These are phyloP conservation scores for Drosophila meridionalis DNA, from an alignment of 2,888 invertebrate species.

Conservation along the genomic window DNA sequence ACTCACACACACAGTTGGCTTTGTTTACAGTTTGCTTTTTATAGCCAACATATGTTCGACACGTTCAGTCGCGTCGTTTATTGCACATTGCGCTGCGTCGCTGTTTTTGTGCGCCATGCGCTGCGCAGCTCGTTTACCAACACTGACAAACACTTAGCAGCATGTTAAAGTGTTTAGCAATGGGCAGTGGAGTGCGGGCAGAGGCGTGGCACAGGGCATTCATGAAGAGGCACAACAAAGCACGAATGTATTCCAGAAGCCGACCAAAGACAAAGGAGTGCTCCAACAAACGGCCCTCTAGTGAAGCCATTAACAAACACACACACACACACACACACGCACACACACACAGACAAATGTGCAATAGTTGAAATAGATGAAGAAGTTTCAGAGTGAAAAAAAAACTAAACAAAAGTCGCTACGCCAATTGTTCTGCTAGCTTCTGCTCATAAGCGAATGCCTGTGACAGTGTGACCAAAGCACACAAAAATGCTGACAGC, in stretches of 20 bases:
- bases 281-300: conserved; percentile 68
- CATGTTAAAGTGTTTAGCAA: conserved; percentile 49
- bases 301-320: conserved; percentile 73
- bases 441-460: conserved; percentile 28
- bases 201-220: background rate
- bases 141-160: conserved; percentile 64
- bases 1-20: conserved; percentile 23
- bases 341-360: conserved; percentile 21
- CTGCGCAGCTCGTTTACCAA: conserved; percentile 51
- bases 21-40: conserved; percentile 73
- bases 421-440: conserved; percentile 43
- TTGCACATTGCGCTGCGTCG: conserved; percentile 47
- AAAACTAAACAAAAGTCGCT: conserved; percentile 57
- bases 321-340: conserved; percentile 31
- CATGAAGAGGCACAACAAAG: conserved; percentile 7
- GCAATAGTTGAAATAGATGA: conserved; percentile 48
- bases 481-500: conserved; percentile 4
- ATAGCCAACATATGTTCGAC: conserved; percentile 71
- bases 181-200: background rate
- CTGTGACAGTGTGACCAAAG: conserved; percentile 52
- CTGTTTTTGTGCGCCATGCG: conserved; percentile 41
- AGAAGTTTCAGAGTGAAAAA: conserved; percentile 54
- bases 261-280: conserved; percentile 63
- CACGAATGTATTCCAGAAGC: conserved; percentile 43
- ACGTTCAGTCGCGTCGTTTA: conserved; percentile 60